Evolutionary conservation across 2,797 vertebrate genomes (phyloP), one percentile per base, ranked within the genome.

Genomic region (Oryzias dopingdopingensis): DNA sequence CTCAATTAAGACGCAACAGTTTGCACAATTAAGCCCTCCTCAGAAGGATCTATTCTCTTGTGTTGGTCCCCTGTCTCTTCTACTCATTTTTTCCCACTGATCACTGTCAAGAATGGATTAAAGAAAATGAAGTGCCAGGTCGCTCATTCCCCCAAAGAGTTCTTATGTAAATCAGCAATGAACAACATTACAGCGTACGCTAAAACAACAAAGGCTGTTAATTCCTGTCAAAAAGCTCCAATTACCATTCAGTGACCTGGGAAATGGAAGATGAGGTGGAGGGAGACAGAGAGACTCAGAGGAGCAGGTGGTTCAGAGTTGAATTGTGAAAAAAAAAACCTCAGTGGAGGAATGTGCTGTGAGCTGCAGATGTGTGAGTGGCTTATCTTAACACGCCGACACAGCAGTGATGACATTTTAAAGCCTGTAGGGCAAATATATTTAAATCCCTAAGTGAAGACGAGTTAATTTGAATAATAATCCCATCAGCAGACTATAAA

Each of bases 211-310:
- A 46, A 54, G 55, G 37, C 70, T 52, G 77, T 62, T 71, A 59
- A 65, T 72, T 74, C 53, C 69, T 79, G 77, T 80, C 72, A 68
- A 62, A 64, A 62, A 48, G 62, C 61, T 82, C 56, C 72, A 78
- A 81, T 82, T 80, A 78, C 80, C 75, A 75, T 71, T 63, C 62
- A 59, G 63, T 78, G 74, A 79, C 77, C 74, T 75, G 70, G 61
- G 53, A 67, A 71, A 59, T 16, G 56, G 65, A 57, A 5, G 10
- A 16, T 0, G 5, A 2, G 49, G 32, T 6, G 3, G 49, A 52
- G 47, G 22, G 37, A 4, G 55, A 26, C 8, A 1, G 42, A 24
- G n/a, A 13, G 47, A 7, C 2, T 1, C 52, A 42, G 48, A 45
- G 48, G 14, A 42, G 59, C 49, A 59, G 56, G 56, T 52, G 70